Conservation (phyloP, 2,888 invertebrate genomes). For the Drosophila falleni region DNA sequence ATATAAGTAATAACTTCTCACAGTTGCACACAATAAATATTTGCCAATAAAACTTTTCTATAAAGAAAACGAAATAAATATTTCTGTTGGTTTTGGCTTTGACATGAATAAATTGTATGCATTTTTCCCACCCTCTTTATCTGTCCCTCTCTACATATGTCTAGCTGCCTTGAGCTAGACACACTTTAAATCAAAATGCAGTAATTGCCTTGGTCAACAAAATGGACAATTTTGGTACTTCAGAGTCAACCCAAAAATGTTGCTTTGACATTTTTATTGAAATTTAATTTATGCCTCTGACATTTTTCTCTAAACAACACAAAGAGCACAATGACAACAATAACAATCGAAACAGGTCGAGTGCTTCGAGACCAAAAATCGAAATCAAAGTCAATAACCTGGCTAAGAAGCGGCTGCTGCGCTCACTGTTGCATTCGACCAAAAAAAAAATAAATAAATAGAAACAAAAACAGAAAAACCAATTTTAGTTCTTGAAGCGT, state of each 20-base stretch:
- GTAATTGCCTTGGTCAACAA: conserved; percentile 39
- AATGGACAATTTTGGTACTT: conserved; percentile 23
- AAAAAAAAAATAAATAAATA: conserved; percentile 18
- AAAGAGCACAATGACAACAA: conserved; percentile 13
- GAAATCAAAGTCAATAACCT: conserved; percentile 72
- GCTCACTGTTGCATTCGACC: conserved; percentile 19
- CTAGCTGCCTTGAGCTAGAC: neutral
- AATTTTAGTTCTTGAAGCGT: conserved; percentile 74
- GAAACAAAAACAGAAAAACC: conserved; percentile 49
- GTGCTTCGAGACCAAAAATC: conserved; percentile 35
- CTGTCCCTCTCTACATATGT: neutral
- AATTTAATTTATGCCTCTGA: conserved; percentile 75
- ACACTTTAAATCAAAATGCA: conserved; percentile 53
- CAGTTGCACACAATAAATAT: neutral
- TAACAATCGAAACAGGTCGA: conserved; percentile 20
- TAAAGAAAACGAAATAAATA: neutral
- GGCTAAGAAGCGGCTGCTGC: conserved; percentile 44
- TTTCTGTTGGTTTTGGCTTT: neutral
- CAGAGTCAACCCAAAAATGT: conserved; percentile 22
- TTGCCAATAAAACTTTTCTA: no score
- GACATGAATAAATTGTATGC: conserved; percentile 27
- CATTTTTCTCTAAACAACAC: conserved; percentile 30
- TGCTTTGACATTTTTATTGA: conserved; percentile 80
- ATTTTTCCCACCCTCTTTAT: neutral
- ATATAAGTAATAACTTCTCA: no score